phyloP scores from a whole-genome alignment of 1,140 invertebrate genomes.

The Heliconius congener region DNA sequence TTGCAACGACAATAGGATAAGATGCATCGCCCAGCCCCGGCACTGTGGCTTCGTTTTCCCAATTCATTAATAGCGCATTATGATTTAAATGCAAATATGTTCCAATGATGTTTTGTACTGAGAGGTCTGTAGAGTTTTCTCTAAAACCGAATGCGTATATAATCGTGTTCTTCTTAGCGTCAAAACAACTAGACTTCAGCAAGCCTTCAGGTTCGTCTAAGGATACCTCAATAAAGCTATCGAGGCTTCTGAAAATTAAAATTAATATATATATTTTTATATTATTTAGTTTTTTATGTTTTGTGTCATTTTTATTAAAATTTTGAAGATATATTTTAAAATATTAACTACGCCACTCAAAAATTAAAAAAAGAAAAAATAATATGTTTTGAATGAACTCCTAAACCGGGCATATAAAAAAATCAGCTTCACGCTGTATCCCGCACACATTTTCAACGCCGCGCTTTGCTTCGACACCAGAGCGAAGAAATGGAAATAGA shows the following conservation, averaged over 20 bases:
- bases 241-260: conserved; percentile 5
- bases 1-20: conserved; percentile 26
- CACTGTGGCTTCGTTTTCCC: conserved; percentile 25
- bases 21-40: background rate
- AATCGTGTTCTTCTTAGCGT: background rate
- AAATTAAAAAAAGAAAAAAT: too few relatives aligned
- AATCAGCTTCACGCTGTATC: too few relatives aligned
- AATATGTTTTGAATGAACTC: too few relatives aligned
- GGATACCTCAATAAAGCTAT: conserved; percentile 24
- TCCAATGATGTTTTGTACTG: background rate
- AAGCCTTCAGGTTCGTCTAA: conserved; percentile 12
- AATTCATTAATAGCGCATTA: conserved; percentile 35
- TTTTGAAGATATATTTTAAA: too few relatives aligned
- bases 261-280: too few relatives aligned
- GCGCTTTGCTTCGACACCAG: too few relatives aligned
- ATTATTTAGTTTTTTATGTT: background rate
- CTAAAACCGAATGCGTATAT: conserved; percentile 30
- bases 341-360: too few relatives aligned
- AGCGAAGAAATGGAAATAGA: too few relatives aligned
- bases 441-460: too few relatives aligned
- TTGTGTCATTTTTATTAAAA: background rate
- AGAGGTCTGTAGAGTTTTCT: background rate
- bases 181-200: conserved; percentile 15
- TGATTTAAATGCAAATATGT: conserved; percentile 18
- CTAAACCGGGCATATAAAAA: too few relatives aligned